These are phyloP conservation scores for Tetramorium simillimum DNA, from an alignment of 1,140 invertebrate species.

Conservation along the genomic window DNA sequence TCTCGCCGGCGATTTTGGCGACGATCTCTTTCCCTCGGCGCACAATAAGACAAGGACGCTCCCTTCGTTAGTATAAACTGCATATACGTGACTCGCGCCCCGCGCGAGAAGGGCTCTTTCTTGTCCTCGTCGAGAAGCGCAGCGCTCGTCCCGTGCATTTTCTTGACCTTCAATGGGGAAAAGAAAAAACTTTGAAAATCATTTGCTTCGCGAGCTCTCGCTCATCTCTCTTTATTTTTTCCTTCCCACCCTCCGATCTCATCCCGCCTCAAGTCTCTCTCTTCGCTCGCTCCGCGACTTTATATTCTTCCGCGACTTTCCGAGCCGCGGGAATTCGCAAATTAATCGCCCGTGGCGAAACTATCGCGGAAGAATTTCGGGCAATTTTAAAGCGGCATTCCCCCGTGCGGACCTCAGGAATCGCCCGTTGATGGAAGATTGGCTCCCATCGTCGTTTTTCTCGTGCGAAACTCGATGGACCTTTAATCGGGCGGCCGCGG, in stretches of 20 bases:
- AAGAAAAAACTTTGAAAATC: slow-evolving; percentile 40
- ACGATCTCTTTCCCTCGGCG: slow-evolving; percentile 15
- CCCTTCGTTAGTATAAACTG: slow-evolving; percentile 43
- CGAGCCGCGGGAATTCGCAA: slow-evolving; percentile 13
- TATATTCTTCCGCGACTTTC: slow-evolving; percentile 2
- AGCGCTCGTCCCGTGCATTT: not conserved
- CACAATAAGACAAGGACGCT: slow-evolving; percentile 42
- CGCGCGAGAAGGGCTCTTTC: not conserved
- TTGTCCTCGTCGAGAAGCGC: not conserved
- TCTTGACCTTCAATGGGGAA: slow-evolving; percentile 2
- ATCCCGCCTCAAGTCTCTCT: not conserved
- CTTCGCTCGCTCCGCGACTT: slow-evolving; percentile 9
- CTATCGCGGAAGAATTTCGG: slow-evolving; percentile 40
- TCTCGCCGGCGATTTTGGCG: slow-evolving; percentile 36
- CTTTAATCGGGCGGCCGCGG: slow-evolving; percentile 10
- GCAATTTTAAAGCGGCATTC: slow-evolving; percentile 34
- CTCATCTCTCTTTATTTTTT: not conserved
- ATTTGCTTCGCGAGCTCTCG: not conserved
- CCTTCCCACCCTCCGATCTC: too few relatives aligned
- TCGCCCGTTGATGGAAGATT: not conserved
- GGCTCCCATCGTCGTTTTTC: not conserved
- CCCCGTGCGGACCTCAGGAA: not conserved
- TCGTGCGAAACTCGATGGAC: slow-evolving; percentile 12
- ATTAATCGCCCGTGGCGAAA: slow-evolving; percentile 50
- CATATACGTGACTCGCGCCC: slow-evolving; percentile 31